Evolutionary conservation across 2,888 invertebrate genomes (phyloP).

Genomic region (Miltochrista miniata): DNA sequence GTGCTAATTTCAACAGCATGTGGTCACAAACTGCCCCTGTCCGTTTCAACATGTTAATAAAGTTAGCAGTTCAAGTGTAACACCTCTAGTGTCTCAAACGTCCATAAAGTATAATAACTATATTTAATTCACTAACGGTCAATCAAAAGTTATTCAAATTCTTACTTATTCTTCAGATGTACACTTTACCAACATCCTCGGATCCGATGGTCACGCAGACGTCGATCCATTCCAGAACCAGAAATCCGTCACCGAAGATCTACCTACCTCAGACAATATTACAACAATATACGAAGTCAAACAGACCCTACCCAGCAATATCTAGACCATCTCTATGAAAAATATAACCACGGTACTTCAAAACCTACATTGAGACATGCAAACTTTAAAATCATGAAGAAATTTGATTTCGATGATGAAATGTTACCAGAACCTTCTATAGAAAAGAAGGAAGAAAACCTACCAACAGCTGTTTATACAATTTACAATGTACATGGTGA

Average conservation of each 20-base stretch:
- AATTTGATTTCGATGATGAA: constrained; percentile 68
- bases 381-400: constrained; percentile 76
- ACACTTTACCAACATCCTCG: constrained; percentile 94
- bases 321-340: constrained; percentile 68
- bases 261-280: constrained; percentile 71
- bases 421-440: constrained; percentile 47
- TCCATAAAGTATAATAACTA: no score
- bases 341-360: constrained; percentile 68
- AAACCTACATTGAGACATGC: constrained; percentile 77
- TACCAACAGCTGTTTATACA: constrained; percentile 74
- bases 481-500: constrained; percentile 78
- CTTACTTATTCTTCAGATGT: constrained; percentile 80
- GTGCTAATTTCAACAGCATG: no score
- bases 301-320: constrained; percentile 56
- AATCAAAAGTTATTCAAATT: no score
- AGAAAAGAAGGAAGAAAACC: constrained; percentile 56
- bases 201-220: constrained; percentile 90
- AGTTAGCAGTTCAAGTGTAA: no score
- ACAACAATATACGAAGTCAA: constrained; percentile 60
- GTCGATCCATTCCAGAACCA: constrained; percentile 79
- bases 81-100: no score
- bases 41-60: no score
- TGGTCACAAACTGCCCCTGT: no score
- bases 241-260: constrained; percentile 70
- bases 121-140: no score